These are phyloP conservation scores for Clanis bilineata DNA, from an alignment of 2,888 invertebrate genomes.

Conservation along the genomic window DNA sequence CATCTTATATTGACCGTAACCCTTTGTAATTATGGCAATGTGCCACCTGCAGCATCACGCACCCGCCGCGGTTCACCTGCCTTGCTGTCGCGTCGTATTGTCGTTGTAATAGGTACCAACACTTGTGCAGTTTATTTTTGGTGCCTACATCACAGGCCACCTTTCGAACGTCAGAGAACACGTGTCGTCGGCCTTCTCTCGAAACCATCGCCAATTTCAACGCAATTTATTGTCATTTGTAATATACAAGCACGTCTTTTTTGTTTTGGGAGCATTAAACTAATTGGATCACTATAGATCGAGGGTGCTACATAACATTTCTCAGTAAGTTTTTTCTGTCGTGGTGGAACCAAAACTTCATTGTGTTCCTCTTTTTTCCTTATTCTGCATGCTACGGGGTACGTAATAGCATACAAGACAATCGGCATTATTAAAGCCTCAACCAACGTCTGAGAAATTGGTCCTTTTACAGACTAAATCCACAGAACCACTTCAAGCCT, in stretches of 20 bases:
- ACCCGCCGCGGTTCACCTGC: slow-evolving; percentile 61
- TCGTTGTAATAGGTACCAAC: slow-evolving; percentile 22
- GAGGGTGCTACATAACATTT: no score
- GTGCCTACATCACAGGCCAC: slow-evolving; percentile 63
- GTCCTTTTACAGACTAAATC: no score
- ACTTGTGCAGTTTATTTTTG: slow-evolving; percentile 55
- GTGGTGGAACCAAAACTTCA: no score
- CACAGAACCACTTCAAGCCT: no score
- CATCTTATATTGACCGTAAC: slow-evolving; percentile 11
- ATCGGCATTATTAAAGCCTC: no score
- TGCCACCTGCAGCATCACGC: slow-evolving; percentile 45
- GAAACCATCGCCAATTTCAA: slow-evolving; percentile 42
- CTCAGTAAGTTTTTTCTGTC: no score
- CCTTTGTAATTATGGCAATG: slow-evolving; percentile 40
- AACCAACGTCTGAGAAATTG: no score
- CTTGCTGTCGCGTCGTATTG: slow-evolving; percentile 5
- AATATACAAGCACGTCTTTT: slow-evolving; percentile 19
- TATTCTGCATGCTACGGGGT: no score
- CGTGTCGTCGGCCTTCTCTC: slow-evolving; percentile 60
- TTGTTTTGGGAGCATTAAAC: not conserved
- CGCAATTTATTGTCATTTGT: slow-evolving; percentile 33
- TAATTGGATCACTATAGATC: not conserved
- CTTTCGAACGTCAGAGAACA: slow-evolving; percentile 58
- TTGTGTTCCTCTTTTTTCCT: no score
- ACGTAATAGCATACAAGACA: no score